A percentile compares a stretch with the other conserved stretches of the same genome.
Conservation (phyloP, 2,113 vertebrate genomes). For the Sphyrna mokarran region DNA sequence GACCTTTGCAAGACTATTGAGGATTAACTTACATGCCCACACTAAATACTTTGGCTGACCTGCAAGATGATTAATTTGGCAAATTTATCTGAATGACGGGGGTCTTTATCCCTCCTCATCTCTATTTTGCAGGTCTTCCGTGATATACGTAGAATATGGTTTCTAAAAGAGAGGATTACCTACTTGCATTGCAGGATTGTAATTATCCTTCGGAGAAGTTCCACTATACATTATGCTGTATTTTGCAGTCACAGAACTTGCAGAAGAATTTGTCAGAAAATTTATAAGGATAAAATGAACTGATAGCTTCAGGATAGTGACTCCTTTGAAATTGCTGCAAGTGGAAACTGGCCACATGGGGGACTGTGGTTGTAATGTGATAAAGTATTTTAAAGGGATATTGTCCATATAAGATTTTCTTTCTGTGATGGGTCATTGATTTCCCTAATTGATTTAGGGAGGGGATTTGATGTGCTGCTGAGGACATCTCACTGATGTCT, state of each 20-base stretch:
- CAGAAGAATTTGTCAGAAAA: not conserved
- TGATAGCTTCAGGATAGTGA: not conserved
- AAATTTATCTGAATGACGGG: not conserved
- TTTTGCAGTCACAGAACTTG: not conserved
- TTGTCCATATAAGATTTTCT: not conserved
- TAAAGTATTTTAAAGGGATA: not conserved
- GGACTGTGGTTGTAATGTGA: not conserved
- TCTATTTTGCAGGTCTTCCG: not conserved
- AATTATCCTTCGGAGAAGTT: not conserved
- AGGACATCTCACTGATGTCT: not conserved
- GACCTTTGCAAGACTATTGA: not conserved
- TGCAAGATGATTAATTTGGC: not conserved
- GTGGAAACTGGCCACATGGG: not conserved
- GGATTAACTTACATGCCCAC: not conserved
- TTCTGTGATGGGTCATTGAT: not conserved
- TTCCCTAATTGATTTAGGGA: not conserved
- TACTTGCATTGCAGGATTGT: not conserved
- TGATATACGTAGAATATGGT: not conserved
- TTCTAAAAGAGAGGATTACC: not conserved
- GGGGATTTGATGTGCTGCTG: not conserved
- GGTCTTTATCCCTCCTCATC: not conserved
- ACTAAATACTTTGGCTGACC: not conserved
- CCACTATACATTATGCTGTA: not conserved
- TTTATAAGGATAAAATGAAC: not conserved
- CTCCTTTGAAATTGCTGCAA: not conserved